phyloP scores from a whole-genome alignment of 1,140 invertebrate species.

The Carcinoscorpius rotundicauda region DNA sequence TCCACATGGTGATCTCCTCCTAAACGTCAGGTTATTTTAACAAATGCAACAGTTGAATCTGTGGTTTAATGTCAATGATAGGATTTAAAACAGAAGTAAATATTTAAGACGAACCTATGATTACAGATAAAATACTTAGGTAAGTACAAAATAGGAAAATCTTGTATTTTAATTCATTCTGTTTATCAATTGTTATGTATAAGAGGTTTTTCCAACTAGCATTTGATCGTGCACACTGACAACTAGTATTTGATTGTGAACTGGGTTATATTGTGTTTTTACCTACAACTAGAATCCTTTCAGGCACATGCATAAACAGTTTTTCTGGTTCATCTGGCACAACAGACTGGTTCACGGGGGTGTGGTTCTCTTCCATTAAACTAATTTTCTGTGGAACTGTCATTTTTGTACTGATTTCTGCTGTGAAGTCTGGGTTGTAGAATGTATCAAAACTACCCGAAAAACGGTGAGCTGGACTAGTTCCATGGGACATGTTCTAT shows the following conservation, averaged over 20 bases:
- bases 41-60: too few relatives aligned
- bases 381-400: slow-evolving; percentile 61
- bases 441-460: slow-evolving; percentile 48
- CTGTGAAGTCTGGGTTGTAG: slow-evolving; percentile 53
- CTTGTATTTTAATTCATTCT: not conserved
- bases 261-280: slow-evolving; percentile 10
- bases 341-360: not conserved
- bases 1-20: slow-evolving; percentile 22
- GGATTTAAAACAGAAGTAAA: not conserved
- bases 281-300: slow-evolving; percentile 71
- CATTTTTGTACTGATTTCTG: slow-evolving; percentile 64
- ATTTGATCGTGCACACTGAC: too few relatives aligned
- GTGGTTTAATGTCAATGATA: too few relatives aligned
- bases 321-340: slow-evolving; percentile 22
- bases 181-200: not conserved
- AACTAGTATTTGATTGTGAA: too few relatives aligned
- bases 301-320: slow-evolving; percentile 68
- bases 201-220: not conserved
- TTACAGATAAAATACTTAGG: slow-evolving; percentile 6
- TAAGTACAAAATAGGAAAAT: slow-evolving; percentile 13
- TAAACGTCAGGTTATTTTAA: slow-evolving; percentile 6
- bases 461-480: slow-evolving; percentile 43
- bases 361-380: slow-evolving; percentile 31
- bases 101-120: slow-evolving; percentile 4
- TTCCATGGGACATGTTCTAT: slow-evolving; percentile 40